Conservation (phyloP, 2,888 invertebrate species). For the Amphiduros pacificus region DNA sequence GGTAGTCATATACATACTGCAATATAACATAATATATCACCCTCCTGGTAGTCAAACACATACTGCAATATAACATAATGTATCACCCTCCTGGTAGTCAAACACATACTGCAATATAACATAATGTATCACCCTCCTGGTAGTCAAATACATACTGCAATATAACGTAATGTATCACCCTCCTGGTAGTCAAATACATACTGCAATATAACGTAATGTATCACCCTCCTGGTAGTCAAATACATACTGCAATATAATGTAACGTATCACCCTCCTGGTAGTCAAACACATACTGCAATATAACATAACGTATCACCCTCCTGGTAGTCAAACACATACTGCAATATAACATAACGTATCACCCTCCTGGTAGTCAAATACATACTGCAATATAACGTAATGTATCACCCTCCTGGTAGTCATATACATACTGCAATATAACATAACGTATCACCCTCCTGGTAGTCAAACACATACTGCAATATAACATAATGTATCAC, state of each 20-base stretch:
- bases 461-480: conserved; percentile 62
- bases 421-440: conserved; percentile 65
- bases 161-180: conserved; percentile 62
- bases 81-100: conserved; percentile 59
- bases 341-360: conserved; percentile 64
- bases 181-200: conserved; percentile 60
- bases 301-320: neutral
- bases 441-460: conserved; percentile 59
- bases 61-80: conserved; percentile 64
- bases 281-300: conserved; percentile 60
- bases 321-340: no score
- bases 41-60: no score
- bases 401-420: no score
- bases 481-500: conserved; percentile 3
- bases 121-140: neutral
- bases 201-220: conserved; percentile 38
- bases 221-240: no score
- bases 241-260: conserved; percentile 64
- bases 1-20: conserved; percentile 61
- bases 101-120: conserved; percentile 57
- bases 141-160: no score
- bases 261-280: conserved; percentile 59
- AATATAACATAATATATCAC: conserved; percentile 4
- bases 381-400: conserved; percentile 47
- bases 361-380: conserved; percentile 59